Conservation (phyloP, 1,140 invertebrate species). For the Drosophila ogumai region DNA sequence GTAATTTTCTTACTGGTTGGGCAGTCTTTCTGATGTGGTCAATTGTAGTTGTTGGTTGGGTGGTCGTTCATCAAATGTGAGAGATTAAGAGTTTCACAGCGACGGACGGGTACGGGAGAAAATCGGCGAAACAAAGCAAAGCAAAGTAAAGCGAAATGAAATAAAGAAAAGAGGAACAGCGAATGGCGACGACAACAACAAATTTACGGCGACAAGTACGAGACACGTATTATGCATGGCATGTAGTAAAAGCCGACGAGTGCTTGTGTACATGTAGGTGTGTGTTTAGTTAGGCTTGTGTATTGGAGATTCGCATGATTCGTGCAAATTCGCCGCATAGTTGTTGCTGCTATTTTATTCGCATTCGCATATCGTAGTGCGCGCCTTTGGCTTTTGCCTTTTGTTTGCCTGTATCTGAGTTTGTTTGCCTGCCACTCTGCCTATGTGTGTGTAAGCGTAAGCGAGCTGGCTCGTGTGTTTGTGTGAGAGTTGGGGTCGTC, state of each 20-base stretch:
- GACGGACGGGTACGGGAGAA: constrained; percentile 15
- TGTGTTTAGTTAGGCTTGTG: constrained; percentile 32
- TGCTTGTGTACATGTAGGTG: constrained; percentile 10
- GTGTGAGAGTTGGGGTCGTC: constrained; percentile 69
- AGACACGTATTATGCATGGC: constrained; percentile 78
- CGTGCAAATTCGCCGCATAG: constrained; percentile 82
- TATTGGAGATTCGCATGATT: constrained; percentile 80
- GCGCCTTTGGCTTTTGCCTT: constrained; percentile 46
- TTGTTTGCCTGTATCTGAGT: constrained; percentile 53
- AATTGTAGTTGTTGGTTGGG: constrained; percentile 7
- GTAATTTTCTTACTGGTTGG: not conserved
- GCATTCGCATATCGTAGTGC: constrained; percentile 75
- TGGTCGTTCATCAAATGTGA: constrained; percentile 30
- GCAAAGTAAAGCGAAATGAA: constrained; percentile 26
- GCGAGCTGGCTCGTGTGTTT: constrained; percentile 12
- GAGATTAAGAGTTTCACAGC: constrained; percentile 8
- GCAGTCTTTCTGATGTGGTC: not conserved
- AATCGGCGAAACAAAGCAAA: constrained; percentile 40
- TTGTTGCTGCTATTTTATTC: constrained; percentile 80
- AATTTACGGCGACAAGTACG: constrained; percentile 76
- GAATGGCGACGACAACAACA: constrained; percentile 43
- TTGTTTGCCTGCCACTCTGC: constrained; percentile 23
- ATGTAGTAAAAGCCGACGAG: constrained; percentile 24
- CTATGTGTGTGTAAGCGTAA: constrained; percentile 16
- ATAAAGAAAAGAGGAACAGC: constrained; percentile 46